phyloP scores from a whole-genome alignment of 2,888 invertebrate genomes.

The Clepsis dumicolana region DNA sequence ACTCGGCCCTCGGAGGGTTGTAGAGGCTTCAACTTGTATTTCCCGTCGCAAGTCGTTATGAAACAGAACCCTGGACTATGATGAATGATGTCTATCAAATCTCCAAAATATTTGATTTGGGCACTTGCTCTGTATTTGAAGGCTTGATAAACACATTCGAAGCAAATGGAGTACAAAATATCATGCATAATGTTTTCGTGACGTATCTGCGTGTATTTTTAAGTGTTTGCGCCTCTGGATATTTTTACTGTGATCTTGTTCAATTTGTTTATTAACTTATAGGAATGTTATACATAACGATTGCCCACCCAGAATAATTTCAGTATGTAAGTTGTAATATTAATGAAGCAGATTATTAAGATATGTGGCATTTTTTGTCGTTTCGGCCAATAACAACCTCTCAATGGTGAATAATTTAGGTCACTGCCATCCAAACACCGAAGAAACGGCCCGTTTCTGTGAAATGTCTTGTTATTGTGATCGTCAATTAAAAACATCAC shows the following conservation, averaged over 20 bases:
- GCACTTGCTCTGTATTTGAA: neutral
- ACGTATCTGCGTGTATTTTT: neutral
- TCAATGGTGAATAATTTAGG: neutral
- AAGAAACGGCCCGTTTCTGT: neutral
- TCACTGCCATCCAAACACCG: neutral
- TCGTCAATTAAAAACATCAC: neutral
- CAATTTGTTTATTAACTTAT: neutral
- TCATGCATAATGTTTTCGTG: neutral
- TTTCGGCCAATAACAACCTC: too few relatives aligned
- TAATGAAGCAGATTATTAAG: too few relatives aligned
- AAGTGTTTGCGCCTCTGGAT: constrained; percentile 1
- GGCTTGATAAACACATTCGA: neutral
- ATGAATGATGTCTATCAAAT: too few relatives aligned
- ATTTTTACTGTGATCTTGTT: constrained; percentile 24
- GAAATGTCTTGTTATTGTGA: neutral
- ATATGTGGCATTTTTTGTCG: neutral
- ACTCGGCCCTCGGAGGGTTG: too few relatives aligned
- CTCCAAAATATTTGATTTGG: neutral
- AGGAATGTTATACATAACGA: neutral
- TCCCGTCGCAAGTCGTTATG: too few relatives aligned
- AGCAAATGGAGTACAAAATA: neutral
- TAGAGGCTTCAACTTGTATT: too few relatives aligned
- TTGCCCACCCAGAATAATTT: neutral
- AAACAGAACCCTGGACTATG: too few relatives aligned
- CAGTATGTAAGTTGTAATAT: neutral